Evolutionary conservation across 2,113 vertebrate genomes (phyloP).

Genomic region (Bambusicola thoracicus): DNA sequence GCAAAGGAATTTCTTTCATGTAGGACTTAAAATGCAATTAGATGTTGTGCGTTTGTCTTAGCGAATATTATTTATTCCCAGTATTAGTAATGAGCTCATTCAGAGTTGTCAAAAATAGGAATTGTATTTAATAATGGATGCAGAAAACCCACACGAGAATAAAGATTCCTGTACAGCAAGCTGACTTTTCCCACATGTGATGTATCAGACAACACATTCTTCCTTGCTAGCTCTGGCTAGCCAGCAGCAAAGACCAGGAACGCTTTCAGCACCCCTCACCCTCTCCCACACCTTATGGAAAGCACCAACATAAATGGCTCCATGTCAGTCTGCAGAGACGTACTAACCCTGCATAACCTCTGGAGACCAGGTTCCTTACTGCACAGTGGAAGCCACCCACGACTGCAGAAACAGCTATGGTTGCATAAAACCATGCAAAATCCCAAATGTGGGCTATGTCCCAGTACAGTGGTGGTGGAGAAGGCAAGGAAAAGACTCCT

Average conservation of each 20-base stretch:
- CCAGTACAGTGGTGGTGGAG: rapidly evolving
- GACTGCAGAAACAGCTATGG: neutral
- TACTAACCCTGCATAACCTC: neutral
- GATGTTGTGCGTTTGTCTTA: neutral
- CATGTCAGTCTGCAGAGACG: rapidly evolving
- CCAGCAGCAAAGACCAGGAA: neutral
- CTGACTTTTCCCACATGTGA: neutral
- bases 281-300: neutral
- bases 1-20: neutral
- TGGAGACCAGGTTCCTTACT: neutral
- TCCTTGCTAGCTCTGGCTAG: neutral
- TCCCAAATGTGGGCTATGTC: neutral
- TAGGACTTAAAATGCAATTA: neutral
- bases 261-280: neutral
- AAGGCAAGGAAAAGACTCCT: neutral
- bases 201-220: rapidly evolving
- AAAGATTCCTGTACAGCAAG: neutral
- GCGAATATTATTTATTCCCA: neutral
- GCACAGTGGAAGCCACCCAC: rapidly evolving
- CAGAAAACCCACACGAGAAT: neutral
- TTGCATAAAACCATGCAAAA: neutral
- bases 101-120: neutral
- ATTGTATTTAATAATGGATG: neutral
- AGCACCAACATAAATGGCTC: neutral
- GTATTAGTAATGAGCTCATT: neutral